Evolutionary conservation across 2,888 invertebrate species (phyloP).

Genomic region (Melanotus villosus): DNA sequence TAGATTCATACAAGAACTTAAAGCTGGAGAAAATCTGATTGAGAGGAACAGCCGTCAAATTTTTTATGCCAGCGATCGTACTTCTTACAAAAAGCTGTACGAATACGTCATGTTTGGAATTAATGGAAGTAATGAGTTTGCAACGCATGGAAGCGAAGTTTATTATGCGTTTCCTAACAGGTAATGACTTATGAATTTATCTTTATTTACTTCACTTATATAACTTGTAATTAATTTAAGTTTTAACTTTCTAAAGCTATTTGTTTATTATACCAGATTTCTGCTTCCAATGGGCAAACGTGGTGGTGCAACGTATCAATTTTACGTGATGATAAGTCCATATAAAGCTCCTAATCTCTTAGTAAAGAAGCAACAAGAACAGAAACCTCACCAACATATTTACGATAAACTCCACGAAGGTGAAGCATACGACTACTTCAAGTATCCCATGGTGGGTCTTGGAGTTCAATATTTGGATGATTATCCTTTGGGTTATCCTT

Average conservation of each 20-base stretch:
- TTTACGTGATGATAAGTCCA: conserved; percentile 70
- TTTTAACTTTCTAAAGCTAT: too few species aligned
- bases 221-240: too few species aligned
- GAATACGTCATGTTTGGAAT: conserved; percentile 74
- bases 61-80: conserved; percentile 59
- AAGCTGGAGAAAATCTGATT: conserved; percentile 77
- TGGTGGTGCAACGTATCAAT: conserved; percentile 74
- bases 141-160: conserved; percentile 69
- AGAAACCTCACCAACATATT: background rate
- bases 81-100: conserved; percentile 76
- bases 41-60: conserved; percentile 79
- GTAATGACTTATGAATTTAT: background rate
- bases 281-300: conserved; percentile 79
- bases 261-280: conserved; percentile 72
- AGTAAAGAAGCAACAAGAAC: background rate
- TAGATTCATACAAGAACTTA: conserved; percentile 73
- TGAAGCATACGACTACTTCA: conserved; percentile 36
- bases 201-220: too few species aligned
- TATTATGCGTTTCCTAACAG: conserved; percentile 1
- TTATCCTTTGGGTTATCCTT: conserved; percentile 80
- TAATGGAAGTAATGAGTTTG: conserved; percentile 67
- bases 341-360: conserved; percentile 54
- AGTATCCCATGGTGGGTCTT: conserved; percentile 53
- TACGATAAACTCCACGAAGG: conserved; percentile 2
- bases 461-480: conserved; percentile 67